Conservation (phyloP, 2,797 vertebrate genomes). For the Nannoperca australis region DNA sequence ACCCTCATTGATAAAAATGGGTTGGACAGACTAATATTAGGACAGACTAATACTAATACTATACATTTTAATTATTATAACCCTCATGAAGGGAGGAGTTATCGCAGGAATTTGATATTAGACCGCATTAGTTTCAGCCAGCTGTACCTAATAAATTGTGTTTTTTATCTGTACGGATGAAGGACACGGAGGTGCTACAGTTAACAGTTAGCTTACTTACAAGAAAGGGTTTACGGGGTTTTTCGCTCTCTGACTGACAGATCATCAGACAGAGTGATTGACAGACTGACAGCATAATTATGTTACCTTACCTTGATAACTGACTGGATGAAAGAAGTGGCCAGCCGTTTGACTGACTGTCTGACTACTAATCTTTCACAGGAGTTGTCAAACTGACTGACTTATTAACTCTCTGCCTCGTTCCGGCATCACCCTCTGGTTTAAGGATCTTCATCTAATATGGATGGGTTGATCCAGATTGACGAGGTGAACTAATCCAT, state of each 20-base stretch:
- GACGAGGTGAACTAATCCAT: constrained; percentile 82
- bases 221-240: neutral
- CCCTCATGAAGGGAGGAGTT: neutral
- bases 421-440: constrained; percentile 34
- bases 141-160: neutral
- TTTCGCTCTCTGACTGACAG: constrained; percentile 21
- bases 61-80: too few species aligned
- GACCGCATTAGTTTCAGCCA: neutral
- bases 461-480: constrained; percentile 78
- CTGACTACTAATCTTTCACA: constrained; percentile 42
- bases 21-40: too few species aligned
- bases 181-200: neutral
- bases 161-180: neutral
- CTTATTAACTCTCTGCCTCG: constrained; percentile 62
- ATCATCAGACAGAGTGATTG: constrained; percentile 17
- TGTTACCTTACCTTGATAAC: constrained; percentile 22
- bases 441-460: constrained; percentile 66
- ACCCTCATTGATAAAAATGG: too few species aligned
- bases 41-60: too few species aligned
- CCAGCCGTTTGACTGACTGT: constrained; percentile 16
- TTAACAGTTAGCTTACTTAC: neutral
- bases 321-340: neutral
- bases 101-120: neutral
- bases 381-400: constrained; percentile 52
- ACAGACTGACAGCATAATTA: constrained; percentile 36